Base-by-base conservation (phyloP, 2,888 invertebrate genomes). In the Clitarchus hookeri region DNA sequence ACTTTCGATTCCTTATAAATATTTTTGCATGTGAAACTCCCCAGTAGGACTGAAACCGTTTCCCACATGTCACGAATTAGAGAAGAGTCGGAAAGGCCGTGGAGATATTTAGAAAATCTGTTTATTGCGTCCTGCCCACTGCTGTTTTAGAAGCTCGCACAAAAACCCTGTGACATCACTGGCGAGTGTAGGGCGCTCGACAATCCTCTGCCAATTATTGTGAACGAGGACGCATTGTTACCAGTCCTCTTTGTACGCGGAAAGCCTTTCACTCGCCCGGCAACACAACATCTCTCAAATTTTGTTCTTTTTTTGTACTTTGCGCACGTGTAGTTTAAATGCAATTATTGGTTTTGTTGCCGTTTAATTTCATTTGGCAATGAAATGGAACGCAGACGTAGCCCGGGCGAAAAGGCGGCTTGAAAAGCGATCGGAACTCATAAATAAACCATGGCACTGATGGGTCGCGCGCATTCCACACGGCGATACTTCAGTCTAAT, bases 321-420 rank as follows among this genome's bases (percentile, higher is more conserved):
- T 65, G n/a, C n/a, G n/a, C 65, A 65, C n/a, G 65, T 65, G 65
- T n/a, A 65, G 65, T n/a, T 65, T 65, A 65, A 65, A 65, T 65
- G 65, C 65, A 65, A 65, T 65, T 65, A 65, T 65, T 65, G 65
- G 65, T 6, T 65, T 65, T 65, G 65, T 65, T 65, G 65, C 65
- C n/a, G 65, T n/a, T 11, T 65, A 65, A 65, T 65, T 65, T 65
- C 65, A n/a, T 65, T 65, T 65, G 65, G 65, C 65, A n/a, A n/a
- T 65, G n/a, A 65, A 65, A 65, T 65, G 65, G 65, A n/a, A 65
- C 65, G 65, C 65, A 65, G 65, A 65, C 65, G n/a, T 65, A 8
- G 19, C 13, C n/a, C 6, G 19, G n/a, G 65, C 23, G 65, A 23
- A n/a, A 23, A 65, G 48, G 48, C n/a, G n/a, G 65, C 65, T 65